Conservation (phyloP, 2,797 vertebrate genomes). For the Sparidentex hasta region DNA sequence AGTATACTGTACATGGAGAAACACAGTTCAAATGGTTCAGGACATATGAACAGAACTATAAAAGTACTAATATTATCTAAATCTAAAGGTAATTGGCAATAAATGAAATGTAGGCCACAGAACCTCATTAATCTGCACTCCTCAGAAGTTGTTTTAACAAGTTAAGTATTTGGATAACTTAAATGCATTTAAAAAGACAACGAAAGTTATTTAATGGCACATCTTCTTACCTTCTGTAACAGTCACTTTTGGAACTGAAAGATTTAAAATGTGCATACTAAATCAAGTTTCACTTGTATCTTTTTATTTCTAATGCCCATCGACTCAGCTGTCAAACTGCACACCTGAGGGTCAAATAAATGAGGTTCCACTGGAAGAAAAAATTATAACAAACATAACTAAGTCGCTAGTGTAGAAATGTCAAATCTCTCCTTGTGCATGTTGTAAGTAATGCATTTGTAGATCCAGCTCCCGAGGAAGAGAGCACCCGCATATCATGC, state of each 20-base stretch:
- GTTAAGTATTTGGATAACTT: slow-evolving; percentile 41
- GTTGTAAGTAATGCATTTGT: slow-evolving; percentile 89
- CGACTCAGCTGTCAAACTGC: slow-evolving; percentile 41
- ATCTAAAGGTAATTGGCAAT: slow-evolving; percentile 68
- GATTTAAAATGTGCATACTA: slow-evolving; percentile 37
- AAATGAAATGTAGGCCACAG: slow-evolving; percentile 57
- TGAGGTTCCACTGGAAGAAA: slow-evolving; percentile 51
- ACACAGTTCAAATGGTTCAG: slow-evolving; percentile 77
- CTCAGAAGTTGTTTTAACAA: slow-evolving; percentile 21
- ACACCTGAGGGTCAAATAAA: slow-evolving; percentile 53
- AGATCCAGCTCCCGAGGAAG: slow-evolving; percentile 86
- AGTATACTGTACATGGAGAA: slow-evolving; percentile 80
- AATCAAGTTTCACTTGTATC: slow-evolving; percentile 41
- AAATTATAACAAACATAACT: slow-evolving; percentile 39
- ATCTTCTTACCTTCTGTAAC: slow-evolving; percentile 29
- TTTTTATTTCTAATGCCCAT: slow-evolving; percentile 57
- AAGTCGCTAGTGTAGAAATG: slow-evolving; percentile 64
- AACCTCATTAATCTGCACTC: slow-evolving; percentile 52
- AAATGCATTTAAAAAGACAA: slow-evolving; percentile 39
- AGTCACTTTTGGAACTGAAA: slow-evolving; percentile 31
- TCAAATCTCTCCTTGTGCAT: slow-evolving; percentile 87
- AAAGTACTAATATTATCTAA: slow-evolving; percentile 73
- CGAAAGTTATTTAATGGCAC: slow-evolving; percentile 47
- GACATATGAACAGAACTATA: slow-evolving; percentile 68
- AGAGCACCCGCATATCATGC: slow-evolving; percentile 88